Percentiles rank a stretch among this genome's conserved stretches.
Evolutionary conservation across 2,113 vertebrate species (phyloP).

Genomic region (Megaceryle torquata): DNA sequence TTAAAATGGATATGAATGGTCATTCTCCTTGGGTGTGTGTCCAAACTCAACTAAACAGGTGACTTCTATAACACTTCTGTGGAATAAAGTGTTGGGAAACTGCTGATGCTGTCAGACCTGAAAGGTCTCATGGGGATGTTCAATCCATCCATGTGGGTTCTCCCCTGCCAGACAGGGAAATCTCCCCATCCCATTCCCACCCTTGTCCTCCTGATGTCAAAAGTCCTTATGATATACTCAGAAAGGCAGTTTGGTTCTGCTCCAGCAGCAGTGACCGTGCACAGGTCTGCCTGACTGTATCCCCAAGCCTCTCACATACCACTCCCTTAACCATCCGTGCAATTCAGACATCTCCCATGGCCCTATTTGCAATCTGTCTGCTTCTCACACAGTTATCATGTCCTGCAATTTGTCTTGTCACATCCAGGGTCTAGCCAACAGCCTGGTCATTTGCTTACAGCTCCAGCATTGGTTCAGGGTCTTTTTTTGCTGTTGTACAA

Average conservation of each 20-base stretch:
- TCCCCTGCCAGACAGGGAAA: not conserved
- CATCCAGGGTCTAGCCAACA: not conserved
- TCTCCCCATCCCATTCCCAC: not conserved
- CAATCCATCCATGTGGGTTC: not conserved
- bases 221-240: not conserved
- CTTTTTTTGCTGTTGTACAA: not conserved
- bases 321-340: not conserved
- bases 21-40: not conserved
- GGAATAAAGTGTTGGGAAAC: not conserved
- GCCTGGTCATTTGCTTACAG: not conserved
- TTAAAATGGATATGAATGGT: not conserved
- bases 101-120: not conserved
- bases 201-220: not conserved
- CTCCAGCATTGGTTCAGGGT: not conserved
- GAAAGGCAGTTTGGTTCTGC: not conserved
- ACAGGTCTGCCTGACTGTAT: not conserved
- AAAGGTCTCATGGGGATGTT: not conserved
- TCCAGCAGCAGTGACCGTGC: not conserved
- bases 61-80: not conserved
- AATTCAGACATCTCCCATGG: not conserved
- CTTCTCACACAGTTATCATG: not conserved
- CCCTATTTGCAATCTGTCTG: not conserved
- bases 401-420: not conserved
- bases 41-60: not conserved
- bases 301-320: rapidly evolving